Percentiles rank a stretch among this genome's conserved stretches.
Evolutionary conservation across 2,113 vertebrate species (phyloP).

Genomic region (Burhinus oedicnemus): DNA sequence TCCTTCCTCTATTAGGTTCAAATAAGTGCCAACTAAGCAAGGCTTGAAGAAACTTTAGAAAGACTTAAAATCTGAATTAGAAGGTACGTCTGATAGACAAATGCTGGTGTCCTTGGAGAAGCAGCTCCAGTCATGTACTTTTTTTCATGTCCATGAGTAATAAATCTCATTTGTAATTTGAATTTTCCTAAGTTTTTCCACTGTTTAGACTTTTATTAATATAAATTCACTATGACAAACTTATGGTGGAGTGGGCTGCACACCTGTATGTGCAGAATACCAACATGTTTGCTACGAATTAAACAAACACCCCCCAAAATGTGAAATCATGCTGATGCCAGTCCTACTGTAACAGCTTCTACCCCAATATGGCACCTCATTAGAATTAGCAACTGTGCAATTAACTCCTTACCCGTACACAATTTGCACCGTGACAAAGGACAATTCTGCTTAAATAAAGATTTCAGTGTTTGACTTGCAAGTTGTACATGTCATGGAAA

Average conservation of each 20-base stretch:
- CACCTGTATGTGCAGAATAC: neutral
- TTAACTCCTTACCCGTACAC: conserved; percentile 19
- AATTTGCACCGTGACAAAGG: neutral
- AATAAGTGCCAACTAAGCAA: neutral
- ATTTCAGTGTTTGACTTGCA: conserved; percentile 23
- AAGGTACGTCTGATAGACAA: rapidly evolving
- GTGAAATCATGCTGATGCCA: neutral
- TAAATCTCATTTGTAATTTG: neutral
- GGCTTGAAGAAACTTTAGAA: neutral
- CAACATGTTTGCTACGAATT: rapidly evolving
- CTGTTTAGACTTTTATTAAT: neutral
- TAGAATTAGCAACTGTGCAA: neutral
- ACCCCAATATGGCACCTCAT: neutral
- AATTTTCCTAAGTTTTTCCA: neutral
- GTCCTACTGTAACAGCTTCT: neutral
- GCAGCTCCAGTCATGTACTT: neutral
- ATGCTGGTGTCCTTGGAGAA: neutral
- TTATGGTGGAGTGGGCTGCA: neutral
- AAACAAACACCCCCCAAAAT: neutral
- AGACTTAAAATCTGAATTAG: neutral
- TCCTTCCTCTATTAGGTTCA: neutral
- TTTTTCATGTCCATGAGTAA: neutral
- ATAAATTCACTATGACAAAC: neutral
- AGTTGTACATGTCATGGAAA: neutral
- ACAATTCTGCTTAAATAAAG: conserved; percentile 12